Conservation (phyloP, 2,888 invertebrate genomes). For the Phorcus lineatus region DNA sequence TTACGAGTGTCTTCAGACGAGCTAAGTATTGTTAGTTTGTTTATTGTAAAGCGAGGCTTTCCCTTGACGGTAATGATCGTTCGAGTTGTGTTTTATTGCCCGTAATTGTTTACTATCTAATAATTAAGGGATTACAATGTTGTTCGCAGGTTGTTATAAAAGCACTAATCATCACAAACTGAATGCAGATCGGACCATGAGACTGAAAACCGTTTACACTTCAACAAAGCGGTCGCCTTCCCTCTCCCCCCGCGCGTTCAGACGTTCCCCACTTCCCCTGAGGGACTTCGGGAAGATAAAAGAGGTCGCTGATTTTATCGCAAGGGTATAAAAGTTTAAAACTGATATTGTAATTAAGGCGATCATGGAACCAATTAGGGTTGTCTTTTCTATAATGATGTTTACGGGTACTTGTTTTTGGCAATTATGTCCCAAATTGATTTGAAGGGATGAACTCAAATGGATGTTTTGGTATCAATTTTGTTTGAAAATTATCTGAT, state of each 20-base stretch:
- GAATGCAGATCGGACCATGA: neutral
- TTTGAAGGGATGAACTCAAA: neutral
- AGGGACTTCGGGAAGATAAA: neutral
- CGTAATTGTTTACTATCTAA: neutral
- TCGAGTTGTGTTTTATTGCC: neutral
- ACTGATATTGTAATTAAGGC: constrained; percentile 20
- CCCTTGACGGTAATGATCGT: neutral
- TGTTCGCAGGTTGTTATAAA: constrained; percentile 10
- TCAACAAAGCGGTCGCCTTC: neutral
- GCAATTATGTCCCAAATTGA: neutral
- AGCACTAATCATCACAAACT: neutral
- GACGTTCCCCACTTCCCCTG: neutral
- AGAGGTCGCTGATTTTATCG: constrained; percentile 16
- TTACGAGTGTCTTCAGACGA: constrained; percentile 1
- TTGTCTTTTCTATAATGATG: constrained; percentile 15
- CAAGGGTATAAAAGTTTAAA: constrained; percentile 9
- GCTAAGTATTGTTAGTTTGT: constrained; percentile 6
- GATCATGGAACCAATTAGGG: constrained; percentile 15
- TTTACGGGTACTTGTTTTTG: neutral
- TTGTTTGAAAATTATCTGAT: neutral
- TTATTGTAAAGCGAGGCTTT: neutral
- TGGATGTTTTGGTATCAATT: neutral
- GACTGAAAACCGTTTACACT: neutral
- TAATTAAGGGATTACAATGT: constrained; percentile 20
- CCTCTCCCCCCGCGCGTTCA: neutral